Evolutionary conservation across 2,888 invertebrate species (phyloP).

Genomic region (Aphidoletes aphidimyza): DNA sequence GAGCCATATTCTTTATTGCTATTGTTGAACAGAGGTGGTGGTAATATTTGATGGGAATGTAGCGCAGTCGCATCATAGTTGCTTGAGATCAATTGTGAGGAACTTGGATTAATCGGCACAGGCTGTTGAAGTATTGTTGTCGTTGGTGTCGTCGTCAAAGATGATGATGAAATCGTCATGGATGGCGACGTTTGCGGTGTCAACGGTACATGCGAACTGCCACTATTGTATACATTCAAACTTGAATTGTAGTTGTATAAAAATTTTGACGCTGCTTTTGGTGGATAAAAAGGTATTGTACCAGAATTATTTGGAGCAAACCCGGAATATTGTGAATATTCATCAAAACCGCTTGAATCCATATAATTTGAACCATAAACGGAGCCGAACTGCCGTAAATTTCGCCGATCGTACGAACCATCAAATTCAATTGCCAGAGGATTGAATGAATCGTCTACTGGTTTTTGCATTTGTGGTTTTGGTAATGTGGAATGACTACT

Average conservation of each 20-base stretch:
- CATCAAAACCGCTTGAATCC: slow-evolving; percentile 1
- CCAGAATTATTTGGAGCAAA: neutral
- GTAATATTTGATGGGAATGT: neutral
- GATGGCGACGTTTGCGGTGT: slow-evolving; percentile 34
- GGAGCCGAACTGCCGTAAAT: neutral
- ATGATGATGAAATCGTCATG: neutral
- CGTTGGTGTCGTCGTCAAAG: neutral
- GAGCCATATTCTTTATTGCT: neutral
- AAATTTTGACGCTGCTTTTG: slow-evolving; percentile 41
- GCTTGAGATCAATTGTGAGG: slow-evolving; percentile 41
- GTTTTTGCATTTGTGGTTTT: slow-evolving; percentile 11
- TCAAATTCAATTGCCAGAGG: neutral
- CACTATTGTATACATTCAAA: neutral
- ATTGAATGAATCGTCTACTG: neutral
- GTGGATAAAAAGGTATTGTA: slow-evolving; percentile 10
- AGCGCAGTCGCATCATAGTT: neutral
- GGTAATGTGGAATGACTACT: slow-evolving; percentile 1
- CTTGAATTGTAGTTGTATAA: neutral
- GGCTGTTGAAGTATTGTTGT: slow-evolving; percentile 14
- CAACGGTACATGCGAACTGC: neutral
- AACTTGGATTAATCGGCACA: slow-evolving; percentile 32
- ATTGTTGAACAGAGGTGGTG: slow-evolving; percentile 7
- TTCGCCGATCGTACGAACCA: neutral
- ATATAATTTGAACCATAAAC: slow-evolving; percentile 13
- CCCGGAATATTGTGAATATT: slow-evolving; percentile 6